Evolutionary conservation across 2,113 vertebrate species (phyloP).

Genomic region (Tinamus guttatus): DNA sequence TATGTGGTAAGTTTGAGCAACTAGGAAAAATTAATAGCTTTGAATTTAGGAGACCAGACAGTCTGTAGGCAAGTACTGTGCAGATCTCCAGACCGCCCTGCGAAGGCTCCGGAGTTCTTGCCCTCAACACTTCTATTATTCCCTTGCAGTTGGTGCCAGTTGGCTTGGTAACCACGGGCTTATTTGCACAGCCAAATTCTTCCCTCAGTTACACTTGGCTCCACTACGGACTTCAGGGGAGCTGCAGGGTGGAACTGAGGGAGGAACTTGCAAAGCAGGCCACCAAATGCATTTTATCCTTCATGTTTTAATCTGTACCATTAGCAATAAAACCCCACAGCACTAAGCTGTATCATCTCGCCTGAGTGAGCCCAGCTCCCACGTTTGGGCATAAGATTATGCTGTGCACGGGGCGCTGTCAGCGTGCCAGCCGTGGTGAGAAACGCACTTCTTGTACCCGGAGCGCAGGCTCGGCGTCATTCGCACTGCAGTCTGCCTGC

Average conservation of each 20-base stretch:
- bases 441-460: neutral
- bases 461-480: neutral
- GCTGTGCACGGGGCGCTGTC: neutral
- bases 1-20: neutral
- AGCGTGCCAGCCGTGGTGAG: accelerated
- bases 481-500: accelerated
- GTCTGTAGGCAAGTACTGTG: slow-evolving; percentile 4
- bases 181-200: slow-evolving; percentile 62
- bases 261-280: slow-evolving; percentile 36
- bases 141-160: slow-evolving; percentile 45
- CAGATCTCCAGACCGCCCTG: slow-evolving; percentile 1
- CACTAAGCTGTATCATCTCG: neutral
- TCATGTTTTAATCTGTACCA: neutral
- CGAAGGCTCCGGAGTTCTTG: slow-evolving; percentile 41
- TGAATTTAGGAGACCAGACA: slow-evolving; percentile 54
- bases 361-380: neutral
- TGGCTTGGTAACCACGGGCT: slow-evolving; percentile 41
- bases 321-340: neutral
- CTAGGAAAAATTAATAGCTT: slow-evolving; percentile 49
- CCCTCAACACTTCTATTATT: slow-evolving; percentile 69
- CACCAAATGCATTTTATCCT: neutral
- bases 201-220: slow-evolving; percentile 69
- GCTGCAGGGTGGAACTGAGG: slow-evolving; percentile 22
- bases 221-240: neutral
- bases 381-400: accelerated